Evolutionary conservation across 2,113 vertebrate genomes (phyloP).

Genomic region (Felis catus): F.catus_Fca126_mat1.0 CM031428.1:19578001-19578500

Average conservation of each 20-base stretch:
- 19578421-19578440: background rate
- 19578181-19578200: background rate
- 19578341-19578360: background rate
- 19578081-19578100: background rate
- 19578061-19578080: background rate
- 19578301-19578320: background rate
- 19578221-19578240: background rate
- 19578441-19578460: background rate
- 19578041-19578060: background rate
- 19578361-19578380: background rate
- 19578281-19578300: background rate
- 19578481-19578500: background rate
- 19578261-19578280: background rate
- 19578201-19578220: background rate
- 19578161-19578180: rapidly evolving
- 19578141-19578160: background rate
- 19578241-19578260: background rate
- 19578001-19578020: background rate
- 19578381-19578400: background rate
- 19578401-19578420: background rate
- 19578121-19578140: background rate
- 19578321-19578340: background rate
- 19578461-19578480: background rate
- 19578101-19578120: background rate
- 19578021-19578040: background rate